phyloP scores from a whole-genome alignment of 1,140 invertebrate genomes.

The Drosophila ercepeae region DNA sequence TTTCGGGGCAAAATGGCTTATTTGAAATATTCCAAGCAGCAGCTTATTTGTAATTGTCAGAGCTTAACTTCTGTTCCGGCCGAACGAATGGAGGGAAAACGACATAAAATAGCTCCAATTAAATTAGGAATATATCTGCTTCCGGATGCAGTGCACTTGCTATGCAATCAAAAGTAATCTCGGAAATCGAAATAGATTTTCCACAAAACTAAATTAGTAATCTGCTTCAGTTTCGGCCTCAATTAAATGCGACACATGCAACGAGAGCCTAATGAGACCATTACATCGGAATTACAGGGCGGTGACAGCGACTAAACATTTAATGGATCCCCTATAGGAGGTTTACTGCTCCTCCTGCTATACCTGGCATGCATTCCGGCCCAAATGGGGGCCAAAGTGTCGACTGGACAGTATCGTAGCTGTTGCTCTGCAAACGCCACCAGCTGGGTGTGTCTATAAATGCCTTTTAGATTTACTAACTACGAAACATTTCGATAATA shows the following conservation, averaged over 20 bases:
- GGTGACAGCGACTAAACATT: constrained; percentile 45
- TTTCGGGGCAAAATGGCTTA: constrained; percentile 51
- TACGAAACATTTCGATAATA: constrained; percentile 76
- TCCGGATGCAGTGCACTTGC: constrained; percentile 3
- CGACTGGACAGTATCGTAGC: constrained; percentile 55
- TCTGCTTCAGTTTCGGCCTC: constrained; percentile 15
- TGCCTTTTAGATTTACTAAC: constrained; percentile 77
- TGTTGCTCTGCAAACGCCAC: constrained; percentile 50
- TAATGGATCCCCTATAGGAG: constrained; percentile 23
- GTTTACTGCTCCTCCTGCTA: constrained; percentile 1
- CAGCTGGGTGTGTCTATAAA: constrained; percentile 36
- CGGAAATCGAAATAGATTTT: constrained; percentile 12
- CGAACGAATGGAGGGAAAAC: constrained; percentile 18
- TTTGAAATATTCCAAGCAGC: constrained; percentile 61
- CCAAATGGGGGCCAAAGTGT: constrained; percentile 49
- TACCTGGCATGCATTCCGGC: too few species aligned
- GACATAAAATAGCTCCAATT: neutral
- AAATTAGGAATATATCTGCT: constrained; percentile 1
- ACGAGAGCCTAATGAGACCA: constrained; percentile 52
- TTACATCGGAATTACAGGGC: constrained; percentile 63
- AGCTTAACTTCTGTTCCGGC: constrained; percentile 33
- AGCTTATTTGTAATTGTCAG: constrained; percentile 53
- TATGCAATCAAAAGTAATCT: constrained; percentile 30
- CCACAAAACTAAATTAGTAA: constrained; percentile 43
- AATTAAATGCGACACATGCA: constrained; percentile 67